A percentile compares a stretch with the other conserved stretches of the same genome.
Conservation (phyloP, 2,113 vertebrate genomes). For the Paracanthobrama guichenoti region DNA sequence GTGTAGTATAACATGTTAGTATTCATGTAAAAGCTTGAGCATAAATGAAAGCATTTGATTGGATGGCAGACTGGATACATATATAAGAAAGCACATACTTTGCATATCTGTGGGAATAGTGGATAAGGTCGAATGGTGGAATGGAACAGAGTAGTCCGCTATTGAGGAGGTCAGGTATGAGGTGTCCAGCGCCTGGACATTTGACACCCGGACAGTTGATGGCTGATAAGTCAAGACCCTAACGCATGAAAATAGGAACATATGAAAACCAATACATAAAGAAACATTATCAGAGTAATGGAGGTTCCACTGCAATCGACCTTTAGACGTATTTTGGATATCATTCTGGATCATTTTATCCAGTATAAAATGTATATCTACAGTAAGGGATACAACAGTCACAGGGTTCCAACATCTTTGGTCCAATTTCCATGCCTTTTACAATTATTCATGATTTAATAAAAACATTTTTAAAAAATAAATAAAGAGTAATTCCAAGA, state of each 20-base stretch:
- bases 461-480: too few relatives aligned
- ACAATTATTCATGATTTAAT: too few relatives aligned
- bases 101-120: constrained; percentile 90
- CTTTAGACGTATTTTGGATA: background rate
- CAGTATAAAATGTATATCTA: background rate
- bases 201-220: constrained; percentile 83
- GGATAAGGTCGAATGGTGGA: constrained; percentile 87
- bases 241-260: constrained; percentile 43
- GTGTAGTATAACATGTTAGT: background rate
- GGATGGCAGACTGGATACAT: background rate
- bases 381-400: too few relatives aligned
- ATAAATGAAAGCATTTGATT: background rate
- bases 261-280: background rate
- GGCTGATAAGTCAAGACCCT: constrained; percentile 94
- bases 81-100: constrained; percentile 71
- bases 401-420: background rate
- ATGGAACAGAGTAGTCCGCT: constrained; percentile 89
- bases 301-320: background rate
- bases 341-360: background rate
- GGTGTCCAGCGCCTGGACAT: constrained; percentile 81
- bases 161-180: constrained; percentile 86
- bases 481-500: too few relatives aligned
- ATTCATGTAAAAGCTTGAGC: background rate
- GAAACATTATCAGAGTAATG: background rate
- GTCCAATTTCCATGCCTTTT: background rate